Percentiles rank a stretch among this genome's conserved stretches.
Conservation (phyloP, 2,113 vertebrate species). For the Columba livia region DNA sequence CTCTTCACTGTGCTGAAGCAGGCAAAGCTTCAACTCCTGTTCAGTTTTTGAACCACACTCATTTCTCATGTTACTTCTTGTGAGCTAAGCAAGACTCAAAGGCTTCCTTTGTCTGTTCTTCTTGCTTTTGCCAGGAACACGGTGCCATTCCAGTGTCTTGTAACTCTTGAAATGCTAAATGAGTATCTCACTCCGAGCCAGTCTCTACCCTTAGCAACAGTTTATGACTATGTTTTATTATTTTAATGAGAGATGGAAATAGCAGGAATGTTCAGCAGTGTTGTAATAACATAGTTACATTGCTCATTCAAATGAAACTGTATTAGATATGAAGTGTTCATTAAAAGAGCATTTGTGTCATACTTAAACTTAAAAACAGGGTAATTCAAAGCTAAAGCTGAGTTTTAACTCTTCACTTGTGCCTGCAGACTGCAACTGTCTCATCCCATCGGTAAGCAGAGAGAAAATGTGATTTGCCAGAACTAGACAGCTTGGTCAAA, state of each 20-base stretch:
- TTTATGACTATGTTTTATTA: conserved; percentile 14
- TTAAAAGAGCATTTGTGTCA: conserved; percentile 42
- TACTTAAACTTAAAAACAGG: conserved; percentile 6
- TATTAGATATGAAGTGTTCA: neutral
- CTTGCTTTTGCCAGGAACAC: neutral
- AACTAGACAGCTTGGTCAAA: conserved; percentile 6
- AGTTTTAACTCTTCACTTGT: conserved; percentile 16
- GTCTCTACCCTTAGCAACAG: neutral
- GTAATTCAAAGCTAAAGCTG: neutral
- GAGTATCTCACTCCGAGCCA: neutral
- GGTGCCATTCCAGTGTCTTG: neutral
- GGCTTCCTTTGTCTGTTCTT: neutral
- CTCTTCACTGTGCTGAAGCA: neutral
- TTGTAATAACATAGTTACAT: neutral
- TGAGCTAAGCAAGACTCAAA: neutral
- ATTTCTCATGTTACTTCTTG: neutral
- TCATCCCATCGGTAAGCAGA: neutral
- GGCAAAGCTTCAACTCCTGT: neutral
- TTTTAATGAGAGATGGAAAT: conserved; percentile 15
- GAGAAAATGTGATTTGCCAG: neutral
- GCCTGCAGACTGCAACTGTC: neutral
- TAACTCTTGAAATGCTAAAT: neutral
- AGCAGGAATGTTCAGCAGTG: neutral
- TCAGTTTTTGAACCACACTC: neutral
- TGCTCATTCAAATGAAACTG: conserved; percentile 43